Conservation (phyloP, 2,888 invertebrate genomes). For the Eupithecia subfuscata region DNA sequence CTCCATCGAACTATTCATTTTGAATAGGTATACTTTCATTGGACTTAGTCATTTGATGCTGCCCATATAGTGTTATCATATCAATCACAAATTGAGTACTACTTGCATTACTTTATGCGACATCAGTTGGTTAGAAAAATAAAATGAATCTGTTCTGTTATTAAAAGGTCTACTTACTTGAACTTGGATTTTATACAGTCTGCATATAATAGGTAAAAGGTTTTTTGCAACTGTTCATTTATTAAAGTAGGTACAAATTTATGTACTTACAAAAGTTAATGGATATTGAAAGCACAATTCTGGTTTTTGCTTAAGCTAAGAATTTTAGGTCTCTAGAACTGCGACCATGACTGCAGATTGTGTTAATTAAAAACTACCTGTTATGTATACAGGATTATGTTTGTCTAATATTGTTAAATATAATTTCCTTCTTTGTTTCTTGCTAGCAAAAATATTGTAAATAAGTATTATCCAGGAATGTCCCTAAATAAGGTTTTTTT, state of each 20-base stretch:
- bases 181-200: neutral
- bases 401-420: no score
- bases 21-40: neutral
- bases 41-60: neutral
- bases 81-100: conserved; percentile 11
- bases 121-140: neutral
- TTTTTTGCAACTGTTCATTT: no score
- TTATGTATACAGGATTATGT: no score
- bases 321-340: neutral
- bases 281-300: neutral
- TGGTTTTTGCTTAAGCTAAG: neutral
- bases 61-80: conserved; percentile 1
- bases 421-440: no score
- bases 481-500: neutral
- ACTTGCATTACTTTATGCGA: neutral
- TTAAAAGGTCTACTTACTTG: no score
- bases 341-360: no score
- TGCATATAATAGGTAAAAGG: neutral
- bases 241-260: neutral
- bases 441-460: no score
- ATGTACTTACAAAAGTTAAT: neutral
- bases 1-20: neutral
- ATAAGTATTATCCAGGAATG: no score
- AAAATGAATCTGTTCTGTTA: neutral
- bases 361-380: no score